Evolutionary conservation across 2,888 invertebrate species (phyloP), one percentile per base, ranked within the genome.

Genomic region (Diadromus collaris): DNA sequence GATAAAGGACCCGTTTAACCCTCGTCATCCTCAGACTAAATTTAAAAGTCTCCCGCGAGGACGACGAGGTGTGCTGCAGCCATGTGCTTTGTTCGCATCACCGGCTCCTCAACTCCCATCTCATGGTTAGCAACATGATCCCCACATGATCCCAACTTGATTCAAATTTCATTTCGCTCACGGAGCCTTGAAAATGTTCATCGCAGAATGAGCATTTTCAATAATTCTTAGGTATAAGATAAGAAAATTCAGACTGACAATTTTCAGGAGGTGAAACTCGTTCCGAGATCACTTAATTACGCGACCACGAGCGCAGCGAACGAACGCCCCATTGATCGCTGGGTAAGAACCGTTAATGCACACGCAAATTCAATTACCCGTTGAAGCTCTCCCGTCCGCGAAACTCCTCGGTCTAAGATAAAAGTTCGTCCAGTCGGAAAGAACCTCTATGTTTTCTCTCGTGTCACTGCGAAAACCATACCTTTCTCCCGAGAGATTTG

Each of bases 1-100:
- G 76, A 76, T 74, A 75, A 76, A 80, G 69, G 78, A 76, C 64
- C 63, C 46, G 73, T 78, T 79, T 34, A 27, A 48, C 65, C 63
- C 74, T 76, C 69, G 71, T 69, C 61, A 76, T 81, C 81, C 78
- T 81, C 75, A 75, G 64, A 76, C 75, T 60, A 73, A 46, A 46
- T 19, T 48, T 10, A 21, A 48, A 48, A 48, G 7, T 48, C 4
- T 21, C 10, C 21, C 19, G 7, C 48, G 48, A 21, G 48, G 21
- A 48, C 21, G 48, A 21, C 48, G 48, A 48, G 48, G 21, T 7
- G 21, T n/a, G 19, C 48, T 21, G 48, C 21, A 21, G 48, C 21
- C 7, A 21, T 9, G 21, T 9, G 48, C 48, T 19, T 48, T 2
- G 10, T n/a, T 48, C 48, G 21, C 10, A 21, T 48, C 48, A 10